These are phyloP conservation scores for Loxodonta africana DNA, from an alignment of 2,113 vertebrate species.

Conservation along the genomic window DNA sequence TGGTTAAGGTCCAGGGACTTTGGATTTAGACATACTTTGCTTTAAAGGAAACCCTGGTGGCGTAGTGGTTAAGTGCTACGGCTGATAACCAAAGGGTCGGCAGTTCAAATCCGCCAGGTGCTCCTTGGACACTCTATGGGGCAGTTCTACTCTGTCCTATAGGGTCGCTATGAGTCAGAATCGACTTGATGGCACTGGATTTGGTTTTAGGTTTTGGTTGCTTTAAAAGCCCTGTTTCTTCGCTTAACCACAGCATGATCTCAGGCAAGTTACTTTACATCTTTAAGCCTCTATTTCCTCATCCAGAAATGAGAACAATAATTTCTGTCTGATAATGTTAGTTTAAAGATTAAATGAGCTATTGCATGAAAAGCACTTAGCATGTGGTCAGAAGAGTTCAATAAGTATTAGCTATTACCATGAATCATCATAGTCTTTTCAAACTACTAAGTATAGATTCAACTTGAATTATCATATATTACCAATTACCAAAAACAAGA, in stretches of 20 bases:
- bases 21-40: not conserved
- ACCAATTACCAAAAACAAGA: not conserved
- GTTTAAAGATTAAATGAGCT: constrained; percentile 48
- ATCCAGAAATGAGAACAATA: constrained; percentile 16
- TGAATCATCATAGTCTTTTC: constrained; percentile 30
- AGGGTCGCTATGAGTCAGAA: too few species aligned
- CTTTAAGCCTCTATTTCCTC: constrained; percentile 4
- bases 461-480: not conserved
- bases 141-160: too few species aligned
- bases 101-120: too few species aligned
- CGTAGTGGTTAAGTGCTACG: too few species aligned
- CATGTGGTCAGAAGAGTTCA: not conserved
- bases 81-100: too few species aligned
- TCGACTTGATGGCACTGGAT: too few species aligned
- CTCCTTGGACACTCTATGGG: too few species aligned
- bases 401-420: not conserved
- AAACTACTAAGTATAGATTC: constrained; percentile 9
- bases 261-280: not conserved
- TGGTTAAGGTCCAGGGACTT: constrained; percentile 28
- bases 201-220: not conserved
- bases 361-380: constrained; percentile 2
- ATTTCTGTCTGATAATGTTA: constrained; percentile 38
- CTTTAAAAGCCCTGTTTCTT: not conserved
- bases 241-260: not conserved
- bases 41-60: not conserved